Base-by-base conservation (phyloP, 2,113 vertebrate species). In the Tachysurus vachellii region DNA sequence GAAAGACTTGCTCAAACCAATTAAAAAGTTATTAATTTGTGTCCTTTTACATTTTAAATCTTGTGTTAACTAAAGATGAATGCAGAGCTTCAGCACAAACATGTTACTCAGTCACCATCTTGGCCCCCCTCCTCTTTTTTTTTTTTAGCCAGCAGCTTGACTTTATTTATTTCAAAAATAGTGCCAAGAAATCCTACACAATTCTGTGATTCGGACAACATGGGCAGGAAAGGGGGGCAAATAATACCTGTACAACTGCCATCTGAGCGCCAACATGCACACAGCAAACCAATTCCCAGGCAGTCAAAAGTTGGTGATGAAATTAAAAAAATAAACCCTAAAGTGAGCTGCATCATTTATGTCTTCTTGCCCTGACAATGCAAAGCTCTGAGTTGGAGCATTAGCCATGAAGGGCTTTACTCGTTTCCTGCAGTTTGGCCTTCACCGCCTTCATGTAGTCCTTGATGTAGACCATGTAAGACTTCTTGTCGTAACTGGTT, bases 391-490 rank as follows among this genome's bases (percentile, higher is more conserved):
- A 57, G 83, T 87, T 17, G 28, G 87, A 8, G 89, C 90, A 0
- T 87, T 86, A 36, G 82, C 73, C 90, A 90, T 88, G 64, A 92
- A 92, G 1, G 87, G 76, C 11, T 92, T 84, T 71, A 92, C 91
- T 21, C 91, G 81, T 12, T 85, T 91, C 75, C 83, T 86, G 28
- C 16, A 88, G 59, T 28, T 83, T 86, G 4, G 61, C 53, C 85
- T 88, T 80, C 13, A 89, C 53, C 16, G 93, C 92, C 92, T 96
- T 96, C 95, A 97, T 95, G 90, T 97, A 97, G 80, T 95, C 95
- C 93, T 97, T 97, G 92, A 96, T 96, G 90, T 96, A 96, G 79
- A 90, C 91, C 86, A 95, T 95, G 93, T 96, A 97, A 19, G 93
- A 91, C 26, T 97, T 95, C 91, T 96, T 97, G 86, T 95, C 95